phyloP scores from a whole-genome alignment of 2,113 vertebrate genomes.

The Callipepla californica region DNA sequence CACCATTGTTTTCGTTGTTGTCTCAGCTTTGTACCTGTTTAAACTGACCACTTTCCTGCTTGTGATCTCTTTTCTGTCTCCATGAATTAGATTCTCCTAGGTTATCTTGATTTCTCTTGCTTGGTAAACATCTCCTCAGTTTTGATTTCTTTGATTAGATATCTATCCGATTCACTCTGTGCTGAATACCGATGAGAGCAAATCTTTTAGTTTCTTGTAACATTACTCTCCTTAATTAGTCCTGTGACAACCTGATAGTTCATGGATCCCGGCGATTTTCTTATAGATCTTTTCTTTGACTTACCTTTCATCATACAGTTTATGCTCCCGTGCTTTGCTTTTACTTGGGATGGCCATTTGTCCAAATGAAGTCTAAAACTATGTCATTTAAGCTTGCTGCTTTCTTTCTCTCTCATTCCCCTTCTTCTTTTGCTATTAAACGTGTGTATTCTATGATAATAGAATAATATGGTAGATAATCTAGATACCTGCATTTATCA shows the following conservation, averaged over 20 bases:
- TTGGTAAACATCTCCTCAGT: neutral
- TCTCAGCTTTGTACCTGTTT: neutral
- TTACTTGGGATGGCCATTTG: neutral
- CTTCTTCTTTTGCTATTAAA: constrained; percentile 1
- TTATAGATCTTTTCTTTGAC: neutral
- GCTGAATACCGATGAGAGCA: neutral
- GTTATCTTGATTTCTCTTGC: neutral
- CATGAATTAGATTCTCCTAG: neutral
- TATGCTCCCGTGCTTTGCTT: neutral
- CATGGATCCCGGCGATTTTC: neutral
- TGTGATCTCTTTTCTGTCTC: neutral
- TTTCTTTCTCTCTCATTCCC: neutral
- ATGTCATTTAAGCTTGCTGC: neutral
- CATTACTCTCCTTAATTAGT: neutral
- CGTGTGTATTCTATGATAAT: neutral
- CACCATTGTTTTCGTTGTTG: neutral
- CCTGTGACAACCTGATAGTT: neutral
- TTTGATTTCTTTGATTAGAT: neutral
- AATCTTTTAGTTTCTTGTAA: neutral
- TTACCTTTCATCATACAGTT: neutral
- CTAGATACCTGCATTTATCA: neutral
- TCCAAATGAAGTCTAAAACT: neutral
- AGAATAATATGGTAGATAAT: no score
- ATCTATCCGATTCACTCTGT: neutral
- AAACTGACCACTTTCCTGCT: neutral